Conservation (phyloP, 2,113 vertebrate genomes). For the Prunella fulvescens region DNA sequence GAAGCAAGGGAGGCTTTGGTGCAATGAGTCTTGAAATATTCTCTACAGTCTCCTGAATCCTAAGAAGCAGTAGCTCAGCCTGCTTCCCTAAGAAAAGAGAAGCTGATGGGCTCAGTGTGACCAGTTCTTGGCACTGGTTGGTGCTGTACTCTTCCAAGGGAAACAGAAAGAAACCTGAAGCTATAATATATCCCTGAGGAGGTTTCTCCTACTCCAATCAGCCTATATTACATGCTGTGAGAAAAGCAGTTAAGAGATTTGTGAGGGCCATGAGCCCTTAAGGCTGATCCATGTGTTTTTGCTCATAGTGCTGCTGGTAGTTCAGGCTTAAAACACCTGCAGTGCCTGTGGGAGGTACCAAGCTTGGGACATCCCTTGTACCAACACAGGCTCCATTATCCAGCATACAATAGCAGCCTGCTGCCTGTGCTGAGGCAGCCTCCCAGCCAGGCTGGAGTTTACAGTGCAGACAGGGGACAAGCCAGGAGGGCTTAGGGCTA, state of each 20-base stretch:
- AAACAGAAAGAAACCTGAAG: neutral
- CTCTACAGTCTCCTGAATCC: neutral
- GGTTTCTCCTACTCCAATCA: neutral
- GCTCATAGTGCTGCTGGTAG: neutral
- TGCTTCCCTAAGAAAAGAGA: neutral
- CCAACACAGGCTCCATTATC: neutral
- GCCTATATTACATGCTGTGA: neutral
- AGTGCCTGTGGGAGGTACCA: neutral
- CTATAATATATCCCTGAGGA: neutral
- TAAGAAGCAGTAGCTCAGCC: slow-evolving; percentile 1
- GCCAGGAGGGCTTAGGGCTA: neutral
- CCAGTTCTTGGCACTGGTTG: neutral
- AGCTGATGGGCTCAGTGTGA: neutral
- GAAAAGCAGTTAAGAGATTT: neutral
- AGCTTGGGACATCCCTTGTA: neutral
- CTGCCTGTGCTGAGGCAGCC: neutral
- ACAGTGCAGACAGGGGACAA: neutral
- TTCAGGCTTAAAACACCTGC: neutral
- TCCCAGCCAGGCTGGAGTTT: neutral
- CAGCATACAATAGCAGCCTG: neutral
- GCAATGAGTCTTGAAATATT: slow-evolving; percentile 39
- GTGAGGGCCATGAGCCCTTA: neutral
- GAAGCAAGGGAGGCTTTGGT: slow-evolving; percentile 25
- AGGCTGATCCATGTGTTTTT: neutral
- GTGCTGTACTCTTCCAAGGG: neutral